Evolutionary conservation across 2,797 vertebrate species (phyloP).

Genomic region (Hapalemur alaotrensis): DNA sequence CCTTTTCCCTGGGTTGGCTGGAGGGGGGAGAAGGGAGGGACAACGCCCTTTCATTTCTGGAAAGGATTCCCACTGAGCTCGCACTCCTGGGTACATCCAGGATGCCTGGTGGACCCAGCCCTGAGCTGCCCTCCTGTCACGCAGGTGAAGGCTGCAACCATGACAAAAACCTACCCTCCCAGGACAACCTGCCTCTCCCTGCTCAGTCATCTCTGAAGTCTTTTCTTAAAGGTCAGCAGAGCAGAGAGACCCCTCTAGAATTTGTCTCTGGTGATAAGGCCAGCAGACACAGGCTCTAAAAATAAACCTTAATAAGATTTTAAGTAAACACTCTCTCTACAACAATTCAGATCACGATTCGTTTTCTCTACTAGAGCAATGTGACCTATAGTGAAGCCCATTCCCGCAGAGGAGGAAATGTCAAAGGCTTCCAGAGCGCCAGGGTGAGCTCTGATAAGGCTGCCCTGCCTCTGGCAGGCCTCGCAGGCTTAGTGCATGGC

Average conservation of each 20-base stretch:
- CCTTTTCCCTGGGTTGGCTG: background rate
- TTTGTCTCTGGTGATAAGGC: slow-evolving; percentile 11
- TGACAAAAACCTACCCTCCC: too few relatives aligned
- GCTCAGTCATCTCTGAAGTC: too few relatives aligned
- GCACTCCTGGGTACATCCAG: fast-evolving
- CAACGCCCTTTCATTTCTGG: background rate
- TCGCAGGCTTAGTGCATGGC: background rate
- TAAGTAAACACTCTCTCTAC: slow-evolving; percentile 26
- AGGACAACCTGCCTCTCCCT: too few relatives aligned
- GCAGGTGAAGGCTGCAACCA: background rate
- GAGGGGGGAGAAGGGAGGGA: background rate
- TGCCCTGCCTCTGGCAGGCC: background rate
- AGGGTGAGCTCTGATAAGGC: background rate
- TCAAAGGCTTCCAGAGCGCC: background rate
- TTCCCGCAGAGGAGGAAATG: background rate
- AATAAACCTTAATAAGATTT: slow-evolving; percentile 67
- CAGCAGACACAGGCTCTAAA: slow-evolving; percentile 45
- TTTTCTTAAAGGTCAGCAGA: slow-evolving; percentile 39
- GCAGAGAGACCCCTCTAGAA: slow-evolving; percentile 25
- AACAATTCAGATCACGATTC: background rate
- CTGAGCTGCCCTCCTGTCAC: background rate
- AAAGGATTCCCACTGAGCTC: background rate
- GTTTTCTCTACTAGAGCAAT: background rate
- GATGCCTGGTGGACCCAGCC: too few relatives aligned
- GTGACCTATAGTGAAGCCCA: background rate